Conservation (phyloP, 2,113 vertebrate genomes). For the Hyla sarda region DNA sequence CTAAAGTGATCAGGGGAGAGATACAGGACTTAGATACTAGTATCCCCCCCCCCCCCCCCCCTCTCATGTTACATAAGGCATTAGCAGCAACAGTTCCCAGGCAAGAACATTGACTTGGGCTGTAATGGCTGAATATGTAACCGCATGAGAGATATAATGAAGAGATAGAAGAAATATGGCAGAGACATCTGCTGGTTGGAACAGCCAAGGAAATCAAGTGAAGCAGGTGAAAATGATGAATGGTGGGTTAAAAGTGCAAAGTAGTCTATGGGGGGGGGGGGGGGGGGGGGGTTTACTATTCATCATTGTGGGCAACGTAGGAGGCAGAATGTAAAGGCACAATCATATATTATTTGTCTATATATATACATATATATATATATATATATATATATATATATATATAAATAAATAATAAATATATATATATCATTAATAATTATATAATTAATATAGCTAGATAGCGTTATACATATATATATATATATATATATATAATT, state of each 20-base stretch:
- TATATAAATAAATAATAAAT: no score
- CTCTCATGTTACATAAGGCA: not conserved
- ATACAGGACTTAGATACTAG: not conserved
- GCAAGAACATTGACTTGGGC: not conserved
- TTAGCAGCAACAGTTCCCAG: not conserved
- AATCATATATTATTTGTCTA: no score
- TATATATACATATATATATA: no score
- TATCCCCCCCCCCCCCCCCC: not conserved
- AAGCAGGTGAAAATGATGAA: not conserved
- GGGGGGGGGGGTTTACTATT: not conserved
- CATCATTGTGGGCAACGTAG: conserved; percentile 8
- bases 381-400: no score
- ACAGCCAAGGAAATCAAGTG: not conserved
- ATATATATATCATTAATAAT: no score
- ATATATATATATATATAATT: no score
- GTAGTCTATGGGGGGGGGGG: not conserved
- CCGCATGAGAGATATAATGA: not conserved
- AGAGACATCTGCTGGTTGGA: not conserved
- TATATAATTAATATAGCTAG: no score
- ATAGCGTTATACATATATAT: no score
- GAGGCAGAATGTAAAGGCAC: not conserved
- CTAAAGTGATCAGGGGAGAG: not conserved
- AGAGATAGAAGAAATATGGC: not conserved
- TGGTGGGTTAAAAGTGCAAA: not conserved
- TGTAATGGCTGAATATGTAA: not conserved